A percentile compares a stretch with the other conserved stretches of the same genome.
Conservation (phyloP, 1,140 invertebrate genomes). For the Nymphalis io region DNA sequence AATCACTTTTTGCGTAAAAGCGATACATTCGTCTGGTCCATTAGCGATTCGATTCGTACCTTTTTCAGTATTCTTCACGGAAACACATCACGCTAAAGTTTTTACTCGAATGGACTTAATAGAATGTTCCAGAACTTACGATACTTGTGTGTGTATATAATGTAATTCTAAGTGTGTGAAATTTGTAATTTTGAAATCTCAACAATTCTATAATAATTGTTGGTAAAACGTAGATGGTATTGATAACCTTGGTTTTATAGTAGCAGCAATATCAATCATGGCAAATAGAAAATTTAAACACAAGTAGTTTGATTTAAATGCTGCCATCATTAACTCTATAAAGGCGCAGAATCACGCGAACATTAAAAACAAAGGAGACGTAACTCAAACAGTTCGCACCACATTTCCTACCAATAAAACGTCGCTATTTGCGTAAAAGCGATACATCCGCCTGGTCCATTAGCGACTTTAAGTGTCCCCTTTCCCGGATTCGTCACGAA, state of each 20-base stretch:
- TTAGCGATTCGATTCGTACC: conserved; percentile 26
- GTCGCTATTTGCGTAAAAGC: conserved; percentile 30
- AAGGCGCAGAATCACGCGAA: neutral
- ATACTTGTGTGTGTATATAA: neutral
- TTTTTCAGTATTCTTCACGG: conserved; percentile 17
- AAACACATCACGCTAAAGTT: neutral
- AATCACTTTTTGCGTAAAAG: conserved; percentile 12
- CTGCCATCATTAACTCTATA: neutral
- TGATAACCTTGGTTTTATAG: too few relatives aligned
- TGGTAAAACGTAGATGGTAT: too few relatives aligned
- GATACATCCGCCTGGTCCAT: conserved; percentile 35
- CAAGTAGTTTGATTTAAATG: neutral
- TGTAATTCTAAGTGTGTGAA: too few relatives aligned
- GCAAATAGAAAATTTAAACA: neutral
- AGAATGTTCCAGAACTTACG: too few relatives aligned
- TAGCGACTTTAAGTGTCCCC: conserved; percentile 35
- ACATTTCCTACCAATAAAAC: conserved; percentile 36
- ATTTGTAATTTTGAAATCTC: too few relatives aligned
- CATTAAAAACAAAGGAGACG: conserved; percentile 7
- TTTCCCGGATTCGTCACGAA: conserved; percentile 28
- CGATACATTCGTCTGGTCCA: conserved; percentile 27
- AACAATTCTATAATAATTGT: neutral
- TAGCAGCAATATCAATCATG: too few relatives aligned
- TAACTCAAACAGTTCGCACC: conserved; percentile 22
- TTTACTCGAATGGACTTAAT: too few relatives aligned